Percentiles rank a stretch among this genome's conserved stretches.
phyloP scores from a whole-genome alignment of 2,888 invertebrate species.

The Diarsia brunnea region DNA sequence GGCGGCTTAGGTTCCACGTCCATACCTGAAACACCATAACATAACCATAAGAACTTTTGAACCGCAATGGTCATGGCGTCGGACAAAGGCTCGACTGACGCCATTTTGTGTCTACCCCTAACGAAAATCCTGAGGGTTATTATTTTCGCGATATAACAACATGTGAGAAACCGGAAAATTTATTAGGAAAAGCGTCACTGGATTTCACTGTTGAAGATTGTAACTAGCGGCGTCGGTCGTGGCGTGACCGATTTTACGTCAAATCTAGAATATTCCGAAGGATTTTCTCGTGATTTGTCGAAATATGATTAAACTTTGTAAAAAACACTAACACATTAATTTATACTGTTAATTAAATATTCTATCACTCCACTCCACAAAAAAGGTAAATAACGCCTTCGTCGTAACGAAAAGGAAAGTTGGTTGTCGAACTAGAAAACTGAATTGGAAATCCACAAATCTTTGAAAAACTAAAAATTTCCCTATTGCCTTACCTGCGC shows the following conservation, averaged over 20 bases:
- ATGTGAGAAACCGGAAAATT: not conserved
- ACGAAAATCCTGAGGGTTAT: not conserved
- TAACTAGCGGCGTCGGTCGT: not conserved
- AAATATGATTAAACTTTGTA: not conserved
- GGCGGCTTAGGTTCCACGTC: not conserved
- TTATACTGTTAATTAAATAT: not conserved
- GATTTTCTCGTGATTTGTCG: too few relatives aligned
- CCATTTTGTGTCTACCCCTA: conserved; percentile 14
- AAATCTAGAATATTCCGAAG: too few relatives aligned
- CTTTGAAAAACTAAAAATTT: not conserved
- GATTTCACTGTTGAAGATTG: not conserved
- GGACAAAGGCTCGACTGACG: not conserved
- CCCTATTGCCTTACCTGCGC: conserved; percentile 2
- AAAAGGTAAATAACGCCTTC: not conserved
- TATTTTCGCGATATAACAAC: not conserved
- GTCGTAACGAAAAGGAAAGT: not conserved
- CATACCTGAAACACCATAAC: conserved; percentile 39
- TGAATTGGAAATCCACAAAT: not conserved
- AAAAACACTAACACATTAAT: not conserved
- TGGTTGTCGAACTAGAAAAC: not conserved
- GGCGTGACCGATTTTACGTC: not conserved
- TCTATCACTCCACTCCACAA: not conserved
- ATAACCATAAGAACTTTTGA: conserved; percentile 16
- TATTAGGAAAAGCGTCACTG: too few relatives aligned
- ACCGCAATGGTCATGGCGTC: conserved; percentile 15